Base-by-base conservation (phyloP, 2,797 vertebrate species). In the Oreochromis grahami region DNA sequence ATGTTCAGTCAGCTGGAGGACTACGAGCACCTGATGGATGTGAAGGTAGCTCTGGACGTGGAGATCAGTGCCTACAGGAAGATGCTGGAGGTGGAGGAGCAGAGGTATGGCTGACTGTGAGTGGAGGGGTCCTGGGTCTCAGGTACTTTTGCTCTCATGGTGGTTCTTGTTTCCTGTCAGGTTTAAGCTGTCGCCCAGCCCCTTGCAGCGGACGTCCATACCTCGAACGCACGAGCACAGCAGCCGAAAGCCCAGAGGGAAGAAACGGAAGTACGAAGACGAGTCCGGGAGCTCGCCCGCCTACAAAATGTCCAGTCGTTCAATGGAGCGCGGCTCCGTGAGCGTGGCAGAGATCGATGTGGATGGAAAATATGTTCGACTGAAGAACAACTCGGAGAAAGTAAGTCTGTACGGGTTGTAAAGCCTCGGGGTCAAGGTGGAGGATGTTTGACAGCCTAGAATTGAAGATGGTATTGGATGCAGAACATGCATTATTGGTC, bases 51-150 rank as follows among this genome's bases (percentile, higher is more conserved):
- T 24, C 92, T 98, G 78, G 97, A 98, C 86, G 93, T 98, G 95
- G 97, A 98, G 93, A 98, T 98, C 92, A 97, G 90, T 36, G 94
- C 97, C 0, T 98, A 98, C 90, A 95, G 97, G 79, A 97, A 97
- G 90, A 97, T 98, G 97, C 89, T 98, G 94, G 97, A 98, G 92
- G 96, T 96, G 80, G 97, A 98, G 88, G 97, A 98, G 82, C 92
- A 97, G 85, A 96, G 97, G 98, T 98, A 91, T 0, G 17, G 15
- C 43, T 50, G 43, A 4, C 1, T 74, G 12, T n/a, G 29, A 13
- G 6, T 50, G 43, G 43, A 50, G 10, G 15, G 0, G 26, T 50
- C 17, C 70, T 32, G 43, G 68, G 7, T 50, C 24, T 5, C 68
- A 0, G 7, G 17, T 12, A 1, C 4, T 0, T 48, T 3, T 41